Evolutionary conservation across 1,140 invertebrate genomes (phyloP).

Genomic region (Plutomurus gul): DNA sequence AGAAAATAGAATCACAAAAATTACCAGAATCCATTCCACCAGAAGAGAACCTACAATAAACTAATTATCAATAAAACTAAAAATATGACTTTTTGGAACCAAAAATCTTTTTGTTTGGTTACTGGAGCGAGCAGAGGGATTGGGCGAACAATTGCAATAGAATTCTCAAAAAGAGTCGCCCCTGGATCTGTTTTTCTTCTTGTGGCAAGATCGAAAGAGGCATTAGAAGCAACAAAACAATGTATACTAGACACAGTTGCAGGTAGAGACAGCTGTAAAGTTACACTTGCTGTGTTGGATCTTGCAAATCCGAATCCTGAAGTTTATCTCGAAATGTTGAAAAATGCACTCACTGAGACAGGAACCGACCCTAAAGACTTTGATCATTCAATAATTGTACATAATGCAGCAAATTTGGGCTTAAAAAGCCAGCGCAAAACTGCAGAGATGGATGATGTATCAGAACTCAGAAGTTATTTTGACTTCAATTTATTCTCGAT

Average conservation of each 20-base stretch:
- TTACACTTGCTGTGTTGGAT: conserved; percentile 56
- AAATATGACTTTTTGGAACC: conserved; percentile 57
- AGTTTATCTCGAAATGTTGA: conserved; percentile 55
- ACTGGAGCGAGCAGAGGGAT: conserved; percentile 89
- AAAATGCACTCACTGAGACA: conserved; percentile 42
- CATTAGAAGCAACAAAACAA: conserved; percentile 67
- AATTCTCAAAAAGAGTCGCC: conserved; percentile 67
- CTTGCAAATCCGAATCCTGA: conserved; percentile 56
- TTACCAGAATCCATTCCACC: neutral
- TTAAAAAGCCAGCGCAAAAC: conserved; percentile 66
- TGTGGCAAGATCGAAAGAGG: conserved; percentile 70
- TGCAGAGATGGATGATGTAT: conserved; percentile 65
- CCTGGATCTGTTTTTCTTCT: conserved; percentile 73
- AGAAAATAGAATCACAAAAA: neutral
- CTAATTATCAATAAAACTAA: conserved; percentile 42
- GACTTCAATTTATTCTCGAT: conserved; percentile 80
- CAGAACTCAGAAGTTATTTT: conserved; percentile 70
- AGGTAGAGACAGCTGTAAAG: conserved; percentile 58
- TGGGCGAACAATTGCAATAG: conserved; percentile 74
- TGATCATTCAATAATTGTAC: conserved; percentile 74
- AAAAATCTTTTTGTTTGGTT: conserved; percentile 67
- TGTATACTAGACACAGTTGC: conserved; percentile 57
- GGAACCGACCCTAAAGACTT: conserved; percentile 62
- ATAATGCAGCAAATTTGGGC: conserved; percentile 89
- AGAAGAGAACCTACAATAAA: neutral